These are phyloP conservation scores for Amiota mariae DNA, from an alignment of 2,888 invertebrate species.

Conservation along the genomic window DNA sequence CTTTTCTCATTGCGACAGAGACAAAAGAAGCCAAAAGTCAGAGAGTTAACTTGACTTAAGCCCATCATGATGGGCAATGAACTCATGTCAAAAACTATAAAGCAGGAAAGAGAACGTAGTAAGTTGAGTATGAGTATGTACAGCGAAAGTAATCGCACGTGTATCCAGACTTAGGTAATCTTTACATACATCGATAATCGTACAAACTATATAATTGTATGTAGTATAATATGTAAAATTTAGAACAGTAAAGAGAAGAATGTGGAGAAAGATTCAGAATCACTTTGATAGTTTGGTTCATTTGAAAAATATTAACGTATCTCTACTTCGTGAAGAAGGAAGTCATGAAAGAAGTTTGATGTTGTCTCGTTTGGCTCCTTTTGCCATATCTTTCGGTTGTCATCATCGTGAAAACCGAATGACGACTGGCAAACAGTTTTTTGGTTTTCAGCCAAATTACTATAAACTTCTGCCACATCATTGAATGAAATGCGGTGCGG, in stretches of 20 bases:
- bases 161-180: neutral
- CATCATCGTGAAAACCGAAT: constrained; percentile 58
- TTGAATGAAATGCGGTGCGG: constrained; percentile 12
- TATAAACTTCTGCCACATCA: constrained; percentile 38
- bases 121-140: neutral
- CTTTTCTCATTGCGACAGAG: neutral
- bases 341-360: neutral
- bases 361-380: constrained; percentile 43
- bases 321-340: neutral
- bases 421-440: constrained; percentile 46
- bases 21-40: too few species aligned
- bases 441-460: constrained; percentile 66
- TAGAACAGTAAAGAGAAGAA: too few species aligned
- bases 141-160: constrained; percentile 9
- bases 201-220: constrained; percentile 8
- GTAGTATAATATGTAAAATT: neutral
- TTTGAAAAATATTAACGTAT: constrained; percentile 13
- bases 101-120: neutral
- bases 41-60: constrained; percentile 5
- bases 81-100: neutral
- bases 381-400: constrained; percentile 57
- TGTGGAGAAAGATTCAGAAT: neutral
- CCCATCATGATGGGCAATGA: neutral
- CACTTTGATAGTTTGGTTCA: constrained; percentile 20
- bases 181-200: constrained; percentile 18